phyloP scores from a whole-genome alignment of 2,797 vertebrate genomes.

The Smutsia temminckii region DNA sequence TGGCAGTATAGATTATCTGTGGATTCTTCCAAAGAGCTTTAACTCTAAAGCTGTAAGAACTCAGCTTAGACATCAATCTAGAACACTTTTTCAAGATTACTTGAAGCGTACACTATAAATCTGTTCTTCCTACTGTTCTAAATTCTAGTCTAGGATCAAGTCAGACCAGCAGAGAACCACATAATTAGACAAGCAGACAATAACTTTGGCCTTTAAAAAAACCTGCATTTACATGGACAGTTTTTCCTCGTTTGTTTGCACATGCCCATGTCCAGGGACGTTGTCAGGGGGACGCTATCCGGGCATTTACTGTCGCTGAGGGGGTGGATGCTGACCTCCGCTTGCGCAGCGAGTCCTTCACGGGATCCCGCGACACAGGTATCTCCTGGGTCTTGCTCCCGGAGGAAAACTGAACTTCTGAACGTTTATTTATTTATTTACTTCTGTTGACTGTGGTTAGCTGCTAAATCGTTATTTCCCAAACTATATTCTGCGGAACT shows the following conservation, averaged over 20 bases:
- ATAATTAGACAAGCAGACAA: not conserved
- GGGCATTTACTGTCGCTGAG: fast-evolving
- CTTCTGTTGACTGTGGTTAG: not conserved
- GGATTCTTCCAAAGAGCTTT: not conserved
- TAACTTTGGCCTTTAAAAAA: not conserved
- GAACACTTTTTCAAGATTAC: not conserved
- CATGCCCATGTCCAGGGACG: not conserved
- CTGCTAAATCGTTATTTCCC: not conserved
- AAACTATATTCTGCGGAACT: not conserved
- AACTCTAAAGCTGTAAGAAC: not conserved
- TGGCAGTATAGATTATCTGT: not conserved
- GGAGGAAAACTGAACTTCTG: not conserved
- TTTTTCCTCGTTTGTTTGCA: not conserved
- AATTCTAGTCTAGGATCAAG: not conserved
- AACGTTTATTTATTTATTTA: fast-evolving
- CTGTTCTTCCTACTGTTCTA: not conserved
- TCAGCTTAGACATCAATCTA: not conserved
- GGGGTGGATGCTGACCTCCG: too few species aligned
- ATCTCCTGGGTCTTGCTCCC: not conserved
- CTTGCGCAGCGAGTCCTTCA: fast-evolving
- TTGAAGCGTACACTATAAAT: not conserved
- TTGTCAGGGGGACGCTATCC: fast-evolving
- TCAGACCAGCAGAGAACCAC: not conserved
- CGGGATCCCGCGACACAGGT: fast-evolving
- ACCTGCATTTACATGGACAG: not conserved